These are phyloP conservation scores for Limanda limanda DNA, from an alignment of 2,113 vertebrate species.

Conservation along the genomic window DNA sequence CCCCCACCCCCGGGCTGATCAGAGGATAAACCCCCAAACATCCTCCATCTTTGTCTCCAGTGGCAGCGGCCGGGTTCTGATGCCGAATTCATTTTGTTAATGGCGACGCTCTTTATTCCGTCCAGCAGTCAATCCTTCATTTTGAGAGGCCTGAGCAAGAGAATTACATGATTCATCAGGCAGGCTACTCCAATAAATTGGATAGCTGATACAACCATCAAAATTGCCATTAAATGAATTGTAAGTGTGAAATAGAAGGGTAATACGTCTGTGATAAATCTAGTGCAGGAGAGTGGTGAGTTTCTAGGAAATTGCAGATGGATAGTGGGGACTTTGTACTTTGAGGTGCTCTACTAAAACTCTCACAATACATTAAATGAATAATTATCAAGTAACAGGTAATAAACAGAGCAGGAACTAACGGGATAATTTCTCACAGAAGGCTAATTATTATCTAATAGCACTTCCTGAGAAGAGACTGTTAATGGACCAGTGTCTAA, in stretches of 20 bases:
- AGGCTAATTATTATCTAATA: conserved; percentile 52
- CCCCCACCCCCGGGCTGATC: conserved; percentile 10
- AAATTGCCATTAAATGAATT: conserved; percentile 81
- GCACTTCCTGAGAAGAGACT: conserved; percentile 26
- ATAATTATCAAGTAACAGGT: conserved; percentile 27
- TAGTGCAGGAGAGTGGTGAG: conserved; percentile 47
- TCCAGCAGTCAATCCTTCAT: conserved; percentile 77
- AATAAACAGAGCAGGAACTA: conserved; percentile 49
- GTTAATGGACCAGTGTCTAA: conserved; percentile 50
- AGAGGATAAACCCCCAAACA: conserved; percentile 41
- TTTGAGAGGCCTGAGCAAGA: conserved; percentile 75
- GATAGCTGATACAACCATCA: conserved; percentile 79
- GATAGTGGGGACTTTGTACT: conserved; percentile 29
- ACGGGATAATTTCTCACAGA: conserved; percentile 46
- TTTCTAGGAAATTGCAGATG: conserved; percentile 43
- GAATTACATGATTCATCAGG: conserved; percentile 81
- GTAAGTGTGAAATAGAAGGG: conserved; percentile 79
- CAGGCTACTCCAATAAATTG: conserved; percentile 80
- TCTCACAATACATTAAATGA: conserved; percentile 22
- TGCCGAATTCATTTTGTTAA: conserved; percentile 67
- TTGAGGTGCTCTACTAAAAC: conserved; percentile 18
- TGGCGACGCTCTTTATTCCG: conserved; percentile 64
- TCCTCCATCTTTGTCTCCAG: conserved; percentile 24
- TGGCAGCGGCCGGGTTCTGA: conserved; percentile 38
- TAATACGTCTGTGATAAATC: conserved; percentile 70